Evolutionary conservation across 2,113 vertebrate genomes (phyloP).

Genomic region (Nymphicus hollandicus): DNA sequence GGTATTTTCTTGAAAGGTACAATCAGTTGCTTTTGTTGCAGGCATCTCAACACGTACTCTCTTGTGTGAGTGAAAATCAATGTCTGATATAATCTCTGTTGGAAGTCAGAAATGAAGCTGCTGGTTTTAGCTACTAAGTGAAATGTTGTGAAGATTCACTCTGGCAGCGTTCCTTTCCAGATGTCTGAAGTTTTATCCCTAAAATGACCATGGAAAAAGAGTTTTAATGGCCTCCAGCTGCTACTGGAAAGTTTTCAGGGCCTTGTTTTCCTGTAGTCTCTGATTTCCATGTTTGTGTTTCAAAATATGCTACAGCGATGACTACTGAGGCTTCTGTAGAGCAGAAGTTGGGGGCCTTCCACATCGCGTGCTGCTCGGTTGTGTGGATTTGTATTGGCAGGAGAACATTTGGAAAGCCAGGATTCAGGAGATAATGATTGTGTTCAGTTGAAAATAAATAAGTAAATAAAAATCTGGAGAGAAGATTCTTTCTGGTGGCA

Average conservation of each 20-base stretch:
- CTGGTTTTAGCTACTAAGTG: background rate
- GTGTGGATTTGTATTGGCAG: background rate
- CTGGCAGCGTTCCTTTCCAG: background rate
- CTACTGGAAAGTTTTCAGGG: background rate
- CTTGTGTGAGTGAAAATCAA: constrained; percentile 15
- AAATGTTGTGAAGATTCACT: background rate
- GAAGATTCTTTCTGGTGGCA: background rate
- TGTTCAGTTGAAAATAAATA: background rate
- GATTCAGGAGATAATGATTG: background rate
- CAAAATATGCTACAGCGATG: background rate
- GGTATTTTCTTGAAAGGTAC: constrained; percentile 20
- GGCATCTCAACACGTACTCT: constrained; percentile 10
- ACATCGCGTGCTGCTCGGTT: background rate
- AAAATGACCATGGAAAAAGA: background rate
- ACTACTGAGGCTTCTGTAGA: background rate
- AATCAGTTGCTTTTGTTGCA: constrained; percentile 62
- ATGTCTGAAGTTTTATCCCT: background rate
- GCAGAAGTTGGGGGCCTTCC: background rate
- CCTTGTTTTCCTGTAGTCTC: background rate
- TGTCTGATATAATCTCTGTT: constrained; percentile 3
- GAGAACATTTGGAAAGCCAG: background rate
- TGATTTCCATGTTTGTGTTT: background rate
- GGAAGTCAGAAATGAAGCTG: constrained; percentile 5
- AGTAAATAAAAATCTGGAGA: background rate
- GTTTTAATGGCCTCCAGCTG: background rate